phyloP scores from a whole-genome alignment of 2,113 vertebrate genomes.

The Chelonoidis abingdonii region DNA sequence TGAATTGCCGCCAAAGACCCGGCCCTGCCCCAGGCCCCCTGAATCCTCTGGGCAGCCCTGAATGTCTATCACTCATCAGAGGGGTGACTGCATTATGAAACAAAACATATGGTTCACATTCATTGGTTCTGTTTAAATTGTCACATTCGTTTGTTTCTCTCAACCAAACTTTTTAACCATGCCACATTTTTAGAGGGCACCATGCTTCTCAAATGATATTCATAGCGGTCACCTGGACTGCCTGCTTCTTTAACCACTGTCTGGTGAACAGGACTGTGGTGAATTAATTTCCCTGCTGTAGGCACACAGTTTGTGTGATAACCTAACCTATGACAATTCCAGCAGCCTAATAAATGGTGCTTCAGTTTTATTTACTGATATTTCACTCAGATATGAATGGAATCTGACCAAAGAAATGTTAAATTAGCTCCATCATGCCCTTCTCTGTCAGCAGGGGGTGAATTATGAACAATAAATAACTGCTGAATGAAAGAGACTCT shows the following conservation, averaged over 20 bases:
- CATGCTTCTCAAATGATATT: background rate
- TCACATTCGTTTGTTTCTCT: background rate
- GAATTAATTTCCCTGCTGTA: slow-evolving; percentile 71
- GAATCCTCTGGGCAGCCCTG: too few species aligned
- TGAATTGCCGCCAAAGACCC: too few species aligned
- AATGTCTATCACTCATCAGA: background rate
- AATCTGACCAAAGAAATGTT: slow-evolving; percentile 63
- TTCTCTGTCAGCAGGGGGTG: slow-evolving; percentile 66
- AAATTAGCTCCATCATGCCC: slow-evolving; percentile 70
- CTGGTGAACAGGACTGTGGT: slow-evolving; percentile 40
- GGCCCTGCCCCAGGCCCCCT: too few species aligned
- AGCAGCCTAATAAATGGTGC: slow-evolving; percentile 71
- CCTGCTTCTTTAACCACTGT: slow-evolving; percentile 42
- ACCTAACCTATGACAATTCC: slow-evolving; percentile 74
- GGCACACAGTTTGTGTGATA: slow-evolving; percentile 55
- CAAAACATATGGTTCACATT: background rate
- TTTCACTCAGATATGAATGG: slow-evolving; percentile 75
- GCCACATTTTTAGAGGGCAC: slow-evolving; percentile 29
- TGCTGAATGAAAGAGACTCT: slow-evolving; percentile 34
- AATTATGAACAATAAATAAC: slow-evolving; percentile 65
- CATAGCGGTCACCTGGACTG: background rate
- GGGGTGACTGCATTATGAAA: background rate
- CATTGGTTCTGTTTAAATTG: background rate
- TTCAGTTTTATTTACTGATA: slow-evolving; percentile 78
- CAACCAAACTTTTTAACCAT: slow-evolving; percentile 3